Evolutionary conservation across 1,140 invertebrate genomes (phyloP).

Genomic region (Helicorthomorpha holstii): DNA sequence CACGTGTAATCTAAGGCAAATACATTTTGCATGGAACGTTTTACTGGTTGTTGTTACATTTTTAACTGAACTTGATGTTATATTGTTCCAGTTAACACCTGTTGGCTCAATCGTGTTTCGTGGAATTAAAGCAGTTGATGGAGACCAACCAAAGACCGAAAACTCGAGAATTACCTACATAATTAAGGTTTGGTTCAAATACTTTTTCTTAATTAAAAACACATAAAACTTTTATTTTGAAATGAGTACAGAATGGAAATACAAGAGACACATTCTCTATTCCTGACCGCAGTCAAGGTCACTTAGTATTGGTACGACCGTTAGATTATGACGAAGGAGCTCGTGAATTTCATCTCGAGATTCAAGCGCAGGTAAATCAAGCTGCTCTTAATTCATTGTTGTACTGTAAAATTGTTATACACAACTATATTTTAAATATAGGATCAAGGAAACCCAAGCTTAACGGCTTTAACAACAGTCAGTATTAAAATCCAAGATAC

Average conservation of each 20-base stretch:
- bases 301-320: conserved; percentile 46
- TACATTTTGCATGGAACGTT: too few species aligned
- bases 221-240: not conserved
- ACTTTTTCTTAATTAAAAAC: not conserved
- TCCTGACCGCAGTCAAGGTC: conserved; percentile 59
- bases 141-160: conserved; percentile 69
- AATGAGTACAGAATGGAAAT: conserved; percentile 34
- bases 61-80: not conserved
- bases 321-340: conserved; percentile 65
- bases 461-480: conserved; percentile 41
- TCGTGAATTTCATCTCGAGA: conserved; percentile 48
- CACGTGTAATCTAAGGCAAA: too few species aligned
- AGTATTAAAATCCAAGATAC: conserved; percentile 71
- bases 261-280: conserved; percentile 54
- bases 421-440: conserved; percentile 26
- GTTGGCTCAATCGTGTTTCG: conserved; percentile 65
- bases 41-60: conserved; percentile 3
- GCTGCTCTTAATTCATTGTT: conserved; percentile 11
- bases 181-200: conserved; percentile 35
- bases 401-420: conserved; percentile 39
- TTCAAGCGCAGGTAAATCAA: conserved; percentile 60
- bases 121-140: conserved; percentile 57
- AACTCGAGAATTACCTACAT: conserved; percentile 74
- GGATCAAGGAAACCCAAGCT: conserved; percentile 21
- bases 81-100: conserved; percentile 51